Base-by-base conservation (phyloP, 2,888 invertebrate species). In the Silvanus unidentatus region DNA sequence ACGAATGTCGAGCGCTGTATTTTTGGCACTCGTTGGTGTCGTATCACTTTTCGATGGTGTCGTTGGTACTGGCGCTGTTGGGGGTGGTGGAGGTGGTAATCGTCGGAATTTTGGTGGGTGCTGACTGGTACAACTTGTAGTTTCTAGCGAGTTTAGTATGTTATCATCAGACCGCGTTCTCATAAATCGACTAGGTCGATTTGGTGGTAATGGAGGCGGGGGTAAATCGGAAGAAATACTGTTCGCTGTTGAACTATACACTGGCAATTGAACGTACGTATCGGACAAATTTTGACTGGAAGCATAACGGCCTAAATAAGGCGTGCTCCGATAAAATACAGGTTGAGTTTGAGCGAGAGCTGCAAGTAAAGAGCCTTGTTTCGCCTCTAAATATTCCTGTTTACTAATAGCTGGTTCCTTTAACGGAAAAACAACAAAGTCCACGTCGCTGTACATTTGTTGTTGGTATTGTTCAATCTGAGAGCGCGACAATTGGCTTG, bases 351-450 rank as follows among this genome's bases (percentile, higher is more conserved):
- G 76, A 1, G 79, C 78, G 58, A 78, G 72, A 35, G 80, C 80
- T 1, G 81, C 82, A 59, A 83, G 70, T 10, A 86, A 74, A 30
- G 87, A 86, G 0, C 88, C 84, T 61, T 89, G 80, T 67, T 92
- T 92, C 41, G 90, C 88, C 63, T 93, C 92, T 55, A 90, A 78
- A 71, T 93, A 93, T 66, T 93, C 92, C 68, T 92, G 92, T 65
- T 90, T 89, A 52, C 91, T 91, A 37, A 92, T 80, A 0, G 88
- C 84, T 8, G 92, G 91, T 70, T 93, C 92, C 71, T 91, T 91
- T 49, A 91, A 70, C 0, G 92, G 92, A 64, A 91, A 93, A 67
- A 92, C 89, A 5, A 93, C 92, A 63, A 90, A 93, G 70, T 93
- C 92, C 2, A 90, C 89, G 63, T 93, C 92, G 48, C 92, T 92